Conservation (phyloP, 2,888 invertebrate genomes). For the Malachius bipustulatus region DNA sequence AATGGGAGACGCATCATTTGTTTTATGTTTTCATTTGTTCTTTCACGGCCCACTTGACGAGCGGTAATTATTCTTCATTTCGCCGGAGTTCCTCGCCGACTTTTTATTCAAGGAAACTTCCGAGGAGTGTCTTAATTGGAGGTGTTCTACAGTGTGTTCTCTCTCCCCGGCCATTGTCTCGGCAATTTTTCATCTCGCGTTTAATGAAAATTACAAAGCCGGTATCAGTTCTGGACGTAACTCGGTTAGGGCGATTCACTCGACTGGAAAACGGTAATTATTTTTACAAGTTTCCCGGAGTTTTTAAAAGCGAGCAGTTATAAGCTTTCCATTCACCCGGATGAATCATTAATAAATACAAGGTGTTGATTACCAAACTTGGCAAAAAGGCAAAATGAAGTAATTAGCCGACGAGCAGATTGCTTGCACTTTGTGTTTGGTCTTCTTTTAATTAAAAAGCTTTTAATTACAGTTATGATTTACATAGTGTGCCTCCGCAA, state of each 20-base stretch:
- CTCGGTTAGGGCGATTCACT: slow-evolving; percentile 26
- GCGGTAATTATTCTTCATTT: slow-evolving; percentile 35
- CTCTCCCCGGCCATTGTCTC: slow-evolving; percentile 32
- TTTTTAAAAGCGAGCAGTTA: slow-evolving; percentile 1
- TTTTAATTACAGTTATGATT: no score
- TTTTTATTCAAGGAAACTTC: slow-evolving; percentile 26
- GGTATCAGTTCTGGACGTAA: slow-evolving; percentile 27
- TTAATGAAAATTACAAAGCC: slow-evolving; percentile 36
- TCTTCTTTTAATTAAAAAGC: no score
- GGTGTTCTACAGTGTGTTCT: slow-evolving; percentile 35
- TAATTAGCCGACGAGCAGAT: no score
- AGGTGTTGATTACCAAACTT: slow-evolving; percentile 2
- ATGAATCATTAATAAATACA: not conserved
- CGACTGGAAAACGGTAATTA: slow-evolving; percentile 30
- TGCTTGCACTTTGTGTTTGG: no score
- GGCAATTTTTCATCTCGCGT: slow-evolving; percentile 37
- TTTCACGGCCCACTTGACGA: slow-evolving; percentile 36
- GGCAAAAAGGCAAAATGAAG: not conserved
- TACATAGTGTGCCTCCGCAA: no score
- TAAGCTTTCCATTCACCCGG: not conserved
- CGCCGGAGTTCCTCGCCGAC: slow-evolving; percentile 18
- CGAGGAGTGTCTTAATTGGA: slow-evolving; percentile 32
- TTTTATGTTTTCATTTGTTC: slow-evolving; percentile 38
- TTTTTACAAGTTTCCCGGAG: slow-evolving; percentile 27
- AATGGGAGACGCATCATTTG: slow-evolving; percentile 33